phyloP scores from a whole-genome alignment of 2,113 vertebrate species.

The Herpailurus yagouaroundi region DNA sequence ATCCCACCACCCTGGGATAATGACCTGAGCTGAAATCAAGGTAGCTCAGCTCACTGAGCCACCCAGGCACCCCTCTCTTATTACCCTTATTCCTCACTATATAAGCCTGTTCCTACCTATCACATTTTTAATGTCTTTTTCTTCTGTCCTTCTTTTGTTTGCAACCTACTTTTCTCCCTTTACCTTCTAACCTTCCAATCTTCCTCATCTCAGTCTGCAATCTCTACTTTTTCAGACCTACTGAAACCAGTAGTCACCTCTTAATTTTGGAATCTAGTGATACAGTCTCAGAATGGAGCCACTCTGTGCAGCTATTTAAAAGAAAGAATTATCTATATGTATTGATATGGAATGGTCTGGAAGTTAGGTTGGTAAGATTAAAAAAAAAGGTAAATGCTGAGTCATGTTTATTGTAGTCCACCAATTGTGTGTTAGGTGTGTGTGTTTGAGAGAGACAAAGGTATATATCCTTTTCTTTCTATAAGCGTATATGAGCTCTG shows the following conservation, averaged over 20 bases:
- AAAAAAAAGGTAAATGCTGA: background rate
- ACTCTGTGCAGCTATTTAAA: background rate
- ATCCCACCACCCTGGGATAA: too few relatives aligned
- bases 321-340: background rate
- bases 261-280: constrained; percentile 26
- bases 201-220: background rate
- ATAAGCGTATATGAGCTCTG: background rate
- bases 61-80: background rate
- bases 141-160: background rate
- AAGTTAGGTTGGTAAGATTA: background rate
- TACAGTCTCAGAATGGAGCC: background rate
- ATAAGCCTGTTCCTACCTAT: background rate
- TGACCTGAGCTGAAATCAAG: too few relatives aligned
- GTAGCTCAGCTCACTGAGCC: too few relatives aligned
- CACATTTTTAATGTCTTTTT: constrained; percentile 21
- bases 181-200: background rate
- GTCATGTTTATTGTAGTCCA: background rate
- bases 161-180: background rate
- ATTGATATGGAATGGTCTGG: background rate
- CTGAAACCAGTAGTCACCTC: background rate
- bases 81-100: background rate
- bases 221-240: background rate
- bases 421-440: background rate
- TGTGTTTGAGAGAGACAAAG: background rate
- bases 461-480: background rate